phyloP scores from a whole-genome alignment of 1,140 invertebrate species.

The fruit fly (Drosophila melanogaster) region DNA sequence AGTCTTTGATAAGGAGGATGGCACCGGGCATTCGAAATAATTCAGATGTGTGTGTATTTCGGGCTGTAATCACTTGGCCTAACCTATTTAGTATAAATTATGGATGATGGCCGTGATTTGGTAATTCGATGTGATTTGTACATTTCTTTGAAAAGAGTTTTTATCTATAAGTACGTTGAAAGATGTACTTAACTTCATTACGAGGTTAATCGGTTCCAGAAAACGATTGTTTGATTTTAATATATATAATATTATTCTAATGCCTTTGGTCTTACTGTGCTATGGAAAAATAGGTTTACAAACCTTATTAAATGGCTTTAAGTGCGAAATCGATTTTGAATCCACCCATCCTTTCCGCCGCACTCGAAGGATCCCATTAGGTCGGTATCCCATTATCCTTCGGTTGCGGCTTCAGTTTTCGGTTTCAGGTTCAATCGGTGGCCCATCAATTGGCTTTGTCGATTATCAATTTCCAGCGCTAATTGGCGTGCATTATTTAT shows the following conservation, averaged over 20 bases:
- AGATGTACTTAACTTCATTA: no score
- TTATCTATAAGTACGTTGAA: not conserved
- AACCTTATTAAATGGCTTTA: no score
- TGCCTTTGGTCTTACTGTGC: no score
- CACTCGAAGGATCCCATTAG: slow-evolving; percentile 2
- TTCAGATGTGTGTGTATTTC: slow-evolving; percentile 22
- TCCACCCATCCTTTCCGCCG: no score
- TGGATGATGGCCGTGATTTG: slow-evolving; percentile 31
- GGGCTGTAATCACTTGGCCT: slow-evolving; percentile 34
- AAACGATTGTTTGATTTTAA: no score
- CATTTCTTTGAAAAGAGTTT: not conserved
- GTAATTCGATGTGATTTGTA: not conserved
- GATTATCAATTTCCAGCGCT: slow-evolving; percentile 62
- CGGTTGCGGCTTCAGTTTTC: not conserved
- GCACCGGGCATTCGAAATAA: slow-evolving; percentile 11
- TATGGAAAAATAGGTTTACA: no score
- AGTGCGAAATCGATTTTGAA: no score
- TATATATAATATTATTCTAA: no score
- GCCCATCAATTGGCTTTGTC: slow-evolving; percentile 39
- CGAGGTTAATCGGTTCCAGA: not conserved
- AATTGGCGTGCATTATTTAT: slow-evolving; percentile 73
- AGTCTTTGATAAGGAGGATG: slow-evolving; percentile 12
- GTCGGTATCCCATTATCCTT: slow-evolving; percentile 17
- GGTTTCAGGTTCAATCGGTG: slow-evolving; percentile 3
- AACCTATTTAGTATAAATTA: slow-evolving; percentile 28